Evolutionary conservation across 2,888 invertebrate genomes (phyloP), one percentile per base, ranked within the genome.

Genomic region (Nemurella pictetii): DNA sequence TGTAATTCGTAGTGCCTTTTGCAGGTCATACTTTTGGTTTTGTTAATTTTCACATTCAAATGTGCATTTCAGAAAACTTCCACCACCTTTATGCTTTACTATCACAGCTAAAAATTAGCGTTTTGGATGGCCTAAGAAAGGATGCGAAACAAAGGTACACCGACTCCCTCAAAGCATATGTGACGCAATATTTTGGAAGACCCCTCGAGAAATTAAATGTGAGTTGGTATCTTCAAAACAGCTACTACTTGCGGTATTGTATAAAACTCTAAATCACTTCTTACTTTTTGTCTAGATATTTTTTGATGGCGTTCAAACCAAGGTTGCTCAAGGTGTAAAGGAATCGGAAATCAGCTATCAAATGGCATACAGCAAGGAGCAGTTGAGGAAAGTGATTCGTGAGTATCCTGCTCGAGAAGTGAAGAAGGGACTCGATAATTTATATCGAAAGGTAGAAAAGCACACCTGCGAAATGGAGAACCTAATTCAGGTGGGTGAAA

Each of bases 261-360:
- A n/a, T n/a, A n/a, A n/a, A n/a, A n/a, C n/a, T n/a, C n/a, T n/a
- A n/a, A n/a, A n/a, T 55, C 55, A 55, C 72, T 85, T 83, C 80
- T 85, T 85, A 28, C 28, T 87, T 86, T 87, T 85, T 87, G 91
- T 92, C 32, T 90, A 98, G 96, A 94, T 94, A 88, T 99, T 99
- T 92, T 99, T 99, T 90, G 99, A 99, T 90, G 98, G 98, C 83
- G 98, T 99, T 84, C 95, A 98, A 91, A 95, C 95, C 87, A 96
- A 96, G 90, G 97, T 99, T 86, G 95, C 96, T 84, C 95, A 96
- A 89, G 99, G 99, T 84, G 97, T 98, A 82, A 98, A 98, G 90
- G 97, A 97, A 89, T 97, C 98, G 75, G 99, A 99, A 92, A 97
- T 99, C 84, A 97, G 98, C 89, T 99, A 97, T 92, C 99, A 99